Base-by-base conservation (phyloP, 2,113 vertebrate species). In the Eira barbara region DNA sequence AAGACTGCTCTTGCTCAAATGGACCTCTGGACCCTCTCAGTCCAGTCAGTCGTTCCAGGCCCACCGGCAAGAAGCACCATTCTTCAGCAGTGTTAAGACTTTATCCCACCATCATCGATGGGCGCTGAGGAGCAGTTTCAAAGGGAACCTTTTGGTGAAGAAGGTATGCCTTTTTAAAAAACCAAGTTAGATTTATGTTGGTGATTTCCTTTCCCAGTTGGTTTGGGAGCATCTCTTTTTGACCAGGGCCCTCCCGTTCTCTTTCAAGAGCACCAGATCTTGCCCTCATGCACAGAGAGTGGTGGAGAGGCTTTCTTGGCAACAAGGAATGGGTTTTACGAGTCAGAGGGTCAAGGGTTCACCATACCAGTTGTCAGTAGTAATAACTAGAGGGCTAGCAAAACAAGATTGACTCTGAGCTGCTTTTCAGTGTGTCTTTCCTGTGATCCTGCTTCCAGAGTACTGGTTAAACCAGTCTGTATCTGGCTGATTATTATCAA, bases 401-500 rank as follows among this genome's bases (percentile, higher is more conserved):
- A 73, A 94, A 52, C 0, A 4, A 94, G 84, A 61, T 27, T 65
- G 91, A 95, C 91, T 84, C 96, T 94, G 91, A 95, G 96, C 63
- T 87, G 79, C 93, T 95, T 95, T 95, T 61, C 73, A 83, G 45
- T 97, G 94, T 97, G 71, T 95, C 86, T 96, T 91, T 95, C 59
- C 90, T 89, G 65, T 67, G 57, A 94, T 96, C 91, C 97, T 93
- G 49, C 7, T 21, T 96, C 81, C 93, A 95, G 73, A 74, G 94
- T 79, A 98, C 97, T 96, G 95, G 97, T 97, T 94, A 98, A 52
- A 98, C 98, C 97, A 95, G 97, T 97, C 97, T 0, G 0, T 93
- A 95, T 83, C 97, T 97, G 91, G 78, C 95, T 96, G 97, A 97
- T 98, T 14, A 73, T 97, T 97, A 97, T 98, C 97, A 83, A 73